Evolutionary conservation across 2,797 vertebrate genomes (phyloP), one percentile per base, ranked within the genome.

Genomic region (Syngnathus acus): DNA sequence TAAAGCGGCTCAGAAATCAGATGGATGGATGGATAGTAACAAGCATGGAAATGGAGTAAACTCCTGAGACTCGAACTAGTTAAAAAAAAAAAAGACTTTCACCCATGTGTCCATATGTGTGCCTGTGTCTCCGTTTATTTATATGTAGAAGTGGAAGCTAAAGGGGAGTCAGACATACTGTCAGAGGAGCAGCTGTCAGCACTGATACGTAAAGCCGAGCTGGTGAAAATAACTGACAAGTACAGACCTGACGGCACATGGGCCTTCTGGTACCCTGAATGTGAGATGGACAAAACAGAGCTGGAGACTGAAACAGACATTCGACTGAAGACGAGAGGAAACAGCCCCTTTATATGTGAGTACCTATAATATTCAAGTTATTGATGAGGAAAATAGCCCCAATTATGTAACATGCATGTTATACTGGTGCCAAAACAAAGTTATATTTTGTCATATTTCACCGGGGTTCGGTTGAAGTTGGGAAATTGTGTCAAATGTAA

Each of bases 291-390:
- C 39, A 89, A 82, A 7, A 86, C 89, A 0, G 94, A 96, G 76
- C 79, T 95, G 5, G 92, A 95, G 65, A 70, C 74, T 0, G 93
- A 92, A 55, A 86, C 91, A 42, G 87, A 90, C 0, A 70, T 95
- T 0, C 90, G 93, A 1, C 86, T 95, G 73, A 95, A 94, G 80
- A 96, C 94, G 17, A 86, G 77, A 76, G 94, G 94, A 54, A 84
- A 95, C 3, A 66, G 93, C 23, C 95, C 94, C 1, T 96, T 95
- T 71, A 75, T 95, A 64, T 92, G 94, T 95, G 77, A 92, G 93
- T 78, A 26, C 26, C 26, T 26, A 26, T 26, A 2, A 26, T 26
- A 26, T 26, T 26, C 26, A 2, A 26, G 26, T 26, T 1, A 26
- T 26, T 26, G 26, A 26, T 26, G 26, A 26, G 2, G 26, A 26